phyloP scores from a whole-genome alignment of 2,797 vertebrate genomes.

The Notolabrus celidotus region DNA sequence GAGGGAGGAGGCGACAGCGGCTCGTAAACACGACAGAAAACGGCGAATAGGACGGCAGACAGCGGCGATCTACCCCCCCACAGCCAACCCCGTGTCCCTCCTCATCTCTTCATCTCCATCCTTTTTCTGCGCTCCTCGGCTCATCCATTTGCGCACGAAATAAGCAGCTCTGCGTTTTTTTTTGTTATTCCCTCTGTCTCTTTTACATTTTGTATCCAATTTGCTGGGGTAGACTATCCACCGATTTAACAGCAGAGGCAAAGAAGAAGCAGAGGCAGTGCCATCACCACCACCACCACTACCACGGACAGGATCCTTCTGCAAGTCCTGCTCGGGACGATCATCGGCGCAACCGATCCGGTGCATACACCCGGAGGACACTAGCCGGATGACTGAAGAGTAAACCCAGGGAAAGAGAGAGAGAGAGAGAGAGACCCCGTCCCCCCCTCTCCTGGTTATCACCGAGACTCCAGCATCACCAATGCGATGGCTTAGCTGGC shows the following conservation, averaged over 20 bases:
- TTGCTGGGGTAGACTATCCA: not conserved
- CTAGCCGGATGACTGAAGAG: slow-evolving; percentile 35
- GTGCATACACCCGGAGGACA: slow-evolving; percentile 17
- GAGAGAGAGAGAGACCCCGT: slow-evolving; percentile 13
- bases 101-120: slow-evolving; percentile 66
- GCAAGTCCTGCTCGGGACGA: slow-evolving; percentile 47
- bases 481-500: slow-evolving; percentile 61
- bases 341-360: slow-evolving; percentile 32
- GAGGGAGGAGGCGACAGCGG: slow-evolving; percentile 62
- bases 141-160: slow-evolving; percentile 9
- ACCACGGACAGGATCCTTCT: slow-evolving; percentile 31
- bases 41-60: slow-evolving; percentile 57
- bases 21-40: slow-evolving; percentile 74
- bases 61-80: slow-evolving; percentile 48
- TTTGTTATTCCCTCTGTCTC: not conserved
- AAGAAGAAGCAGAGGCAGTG: slow-evolving; percentile 26
- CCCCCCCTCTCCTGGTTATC: slow-evolving; percentile 26
- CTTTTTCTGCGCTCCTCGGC: slow-evolving; percentile 24
- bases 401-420: slow-evolving; percentile 20
- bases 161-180: not conserved
- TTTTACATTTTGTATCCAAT: not conserved
- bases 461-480: slow-evolving; percentile 60
- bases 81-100: slow-evolving; percentile 38
- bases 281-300: slow-evolving; percentile 39
- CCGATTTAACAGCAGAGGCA: not conserved